These are phyloP conservation scores for Grammomys dolichurus DNA, from an alignment of 2,113 vertebrate species.

Conservation along the genomic window DNA sequence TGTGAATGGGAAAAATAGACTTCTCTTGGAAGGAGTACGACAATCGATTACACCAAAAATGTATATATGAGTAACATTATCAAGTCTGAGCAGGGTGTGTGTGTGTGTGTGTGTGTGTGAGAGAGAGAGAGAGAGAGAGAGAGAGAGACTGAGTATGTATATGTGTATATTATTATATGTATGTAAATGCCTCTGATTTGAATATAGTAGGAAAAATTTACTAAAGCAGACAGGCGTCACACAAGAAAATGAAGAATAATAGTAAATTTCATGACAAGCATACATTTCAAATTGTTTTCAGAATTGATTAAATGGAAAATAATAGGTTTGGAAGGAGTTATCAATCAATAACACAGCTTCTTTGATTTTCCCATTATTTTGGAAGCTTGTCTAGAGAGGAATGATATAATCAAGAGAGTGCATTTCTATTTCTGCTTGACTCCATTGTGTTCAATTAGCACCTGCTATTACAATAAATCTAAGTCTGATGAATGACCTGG, in stretches of 20 bases:
- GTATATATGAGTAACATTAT: neutral
- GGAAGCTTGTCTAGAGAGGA: neutral
- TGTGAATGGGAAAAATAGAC: neutral
- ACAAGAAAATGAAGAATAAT: neutral
- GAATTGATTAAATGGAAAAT: conserved; percentile 68
- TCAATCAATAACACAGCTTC: neutral
- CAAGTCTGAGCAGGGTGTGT: neutral
- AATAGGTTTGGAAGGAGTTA: conserved; percentile 41
- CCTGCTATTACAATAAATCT: neutral
- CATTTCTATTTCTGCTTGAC: neutral
- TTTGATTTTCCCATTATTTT: conserved; percentile 44
- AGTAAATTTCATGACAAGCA: conserved; percentile 17
- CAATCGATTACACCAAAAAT: neutral
- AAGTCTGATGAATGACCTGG: neutral
- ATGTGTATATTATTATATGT: too few species aligned
- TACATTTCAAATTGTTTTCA: conserved; percentile 43
- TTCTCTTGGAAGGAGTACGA: neutral
- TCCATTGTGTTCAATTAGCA: conserved; percentile 2
- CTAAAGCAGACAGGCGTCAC: conserved; percentile 22
- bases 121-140: too few species aligned
- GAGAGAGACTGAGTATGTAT: too few species aligned
- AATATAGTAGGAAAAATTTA: neutral
- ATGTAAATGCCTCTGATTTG: neutral
- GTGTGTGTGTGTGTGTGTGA: too few species aligned
- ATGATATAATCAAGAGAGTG: neutral